A percentile compares a stretch with the other conserved stretches of the same genome.
phyloP scores from a whole-genome alignment of 2,113 vertebrate species.

The Nerophis lumbriciformis region DNA sequence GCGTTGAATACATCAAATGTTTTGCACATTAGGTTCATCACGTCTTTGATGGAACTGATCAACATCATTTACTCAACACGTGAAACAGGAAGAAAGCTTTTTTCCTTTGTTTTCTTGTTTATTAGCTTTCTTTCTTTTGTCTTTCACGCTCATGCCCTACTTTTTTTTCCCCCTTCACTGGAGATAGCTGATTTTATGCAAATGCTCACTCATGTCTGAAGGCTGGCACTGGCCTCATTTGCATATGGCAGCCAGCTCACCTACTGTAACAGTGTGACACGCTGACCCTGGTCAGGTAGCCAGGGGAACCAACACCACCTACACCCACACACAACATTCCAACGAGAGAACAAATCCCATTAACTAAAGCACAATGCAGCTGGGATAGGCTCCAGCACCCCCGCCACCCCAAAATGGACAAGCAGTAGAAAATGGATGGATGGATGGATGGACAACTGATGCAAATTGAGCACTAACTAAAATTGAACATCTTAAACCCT shows the following conservation, averaged over 20 bases:
- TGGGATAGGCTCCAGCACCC: too few relatives aligned
- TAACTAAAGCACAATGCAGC: background rate
- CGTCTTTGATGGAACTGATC: background rate
- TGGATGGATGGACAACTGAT: too few relatives aligned
- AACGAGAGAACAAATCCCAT: slow-evolving; percentile 2
- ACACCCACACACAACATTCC: background rate
- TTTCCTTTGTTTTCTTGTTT: background rate
- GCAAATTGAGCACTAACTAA: too few relatives aligned
- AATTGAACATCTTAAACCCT: too few relatives aligned
- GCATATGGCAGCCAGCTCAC: slow-evolving; percentile 53
- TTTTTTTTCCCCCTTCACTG: slow-evolving; percentile 20
- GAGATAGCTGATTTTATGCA: slow-evolving; percentile 52
- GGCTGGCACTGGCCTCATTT: slow-evolving; percentile 50
- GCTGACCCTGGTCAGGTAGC: slow-evolving; percentile 59
- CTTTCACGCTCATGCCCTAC: slow-evolving; percentile 16
- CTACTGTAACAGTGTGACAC: slow-evolving; percentile 44
- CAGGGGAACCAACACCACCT: slow-evolving; percentile 38
- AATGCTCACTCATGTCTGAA: slow-evolving; percentile 48
- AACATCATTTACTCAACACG: slow-evolving; percentile 9
- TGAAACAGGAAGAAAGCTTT: background rate
- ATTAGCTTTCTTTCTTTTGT: slow-evolving; percentile 4
- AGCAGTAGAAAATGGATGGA: too few relatives aligned
- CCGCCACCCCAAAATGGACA: too few relatives aligned
- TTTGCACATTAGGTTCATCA: slow-evolving; percentile 4
- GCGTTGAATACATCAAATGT: slow-evolving; percentile 1